Evolutionary conservation across 2,888 invertebrate species (phyloP), one percentile per base, ranked within the genome.

Genomic region (Trachelus iudaicus): DNA sequence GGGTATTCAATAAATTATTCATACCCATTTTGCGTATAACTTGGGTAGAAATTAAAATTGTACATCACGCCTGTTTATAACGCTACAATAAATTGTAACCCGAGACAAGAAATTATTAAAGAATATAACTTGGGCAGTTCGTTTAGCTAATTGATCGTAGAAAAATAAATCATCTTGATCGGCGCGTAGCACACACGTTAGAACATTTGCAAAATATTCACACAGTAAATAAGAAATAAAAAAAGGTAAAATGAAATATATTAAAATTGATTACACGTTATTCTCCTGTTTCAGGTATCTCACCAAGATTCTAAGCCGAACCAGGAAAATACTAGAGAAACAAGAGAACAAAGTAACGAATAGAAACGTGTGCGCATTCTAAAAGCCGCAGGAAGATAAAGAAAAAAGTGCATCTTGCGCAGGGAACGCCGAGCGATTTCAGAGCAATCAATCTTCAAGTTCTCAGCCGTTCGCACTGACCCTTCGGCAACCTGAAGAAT

Each of bases 401-500:
- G 37, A 9, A 23, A 23, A 15, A 56, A 56, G 9, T 56, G 40
- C 40, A 56, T 56, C 40, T 56, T 56, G 23, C 40, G 6, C 40
- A 56, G 40, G 79, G 73, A 80, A 78, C 83, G 81, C 80, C 79
- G 77, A 79, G 77, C 81, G 81, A 84, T 84, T 83, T 81, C 81
- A 73, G 77, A 79, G 76, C 81, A 73, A 82, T 84, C 79, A 73
- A 80, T 82, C 82, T 82, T 78, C 76, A 15, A 73, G 78, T 85
- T 81, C 69, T 78, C 85, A 85, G 83, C 82, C 83, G 82, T 78
- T 80, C 80, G 80, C 81, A 79, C 76, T 74, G 81, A 79, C 82
- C 79, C 82, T 81, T 81, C 83, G 78, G 68, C 76, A 79, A 75
- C 77, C 79, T 77, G 40, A 56, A 56, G 40, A 56, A 56, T 56